These are phyloP conservation scores for Parasteatoda lunata DNA, from an alignment of 2,888 invertebrate species.

Conservation along the genomic window DNA sequence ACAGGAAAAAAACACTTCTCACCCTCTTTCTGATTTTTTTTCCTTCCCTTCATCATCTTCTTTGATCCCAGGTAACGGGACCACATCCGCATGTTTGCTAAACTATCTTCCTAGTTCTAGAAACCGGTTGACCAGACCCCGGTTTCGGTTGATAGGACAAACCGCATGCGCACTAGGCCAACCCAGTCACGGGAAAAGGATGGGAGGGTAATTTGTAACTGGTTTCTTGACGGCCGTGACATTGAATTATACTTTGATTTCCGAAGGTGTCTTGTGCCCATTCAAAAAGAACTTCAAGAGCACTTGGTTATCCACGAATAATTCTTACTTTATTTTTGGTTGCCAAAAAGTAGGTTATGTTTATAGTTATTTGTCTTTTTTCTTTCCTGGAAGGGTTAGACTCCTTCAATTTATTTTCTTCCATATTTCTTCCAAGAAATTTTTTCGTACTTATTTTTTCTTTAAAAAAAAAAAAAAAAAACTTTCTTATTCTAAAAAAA, in stretches of 20 bases:
- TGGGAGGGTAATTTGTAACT: conserved; percentile 15
- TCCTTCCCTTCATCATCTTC: conserved; percentile 13
- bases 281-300: conserved; percentile 24
- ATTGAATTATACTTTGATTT: conserved; percentile 36
- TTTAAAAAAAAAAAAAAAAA: too few relatives aligned
- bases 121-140: conserved; percentile 65
- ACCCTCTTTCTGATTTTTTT: conserved; percentile 32
- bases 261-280: conserved; percentile 36
- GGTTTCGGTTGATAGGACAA: conserved; percentile 53
- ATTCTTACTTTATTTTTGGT: conserved; percentile 8
- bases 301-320: conserved; percentile 3
- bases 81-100: conserved; percentile 67
- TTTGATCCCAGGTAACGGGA: conserved; percentile 55
- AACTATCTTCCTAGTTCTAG: conserved; percentile 57
- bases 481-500: too few relatives aligned
- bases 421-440: too few relatives aligned
- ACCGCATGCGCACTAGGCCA: conserved; percentile 66
- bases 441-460: too few relatives aligned
- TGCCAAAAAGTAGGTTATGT: conserved; percentile 58
- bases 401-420: not conserved
- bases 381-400: not conserved
- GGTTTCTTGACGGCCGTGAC: conserved; percentile 57
- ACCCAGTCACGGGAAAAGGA: conserved; percentile 31
- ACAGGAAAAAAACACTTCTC: conserved; percentile 31
- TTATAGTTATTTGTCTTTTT: conserved; percentile 4